These are phyloP conservation scores for Thera britannica DNA, from an alignment of 2,888 invertebrate species.

Conservation along the genomic window DNA sequence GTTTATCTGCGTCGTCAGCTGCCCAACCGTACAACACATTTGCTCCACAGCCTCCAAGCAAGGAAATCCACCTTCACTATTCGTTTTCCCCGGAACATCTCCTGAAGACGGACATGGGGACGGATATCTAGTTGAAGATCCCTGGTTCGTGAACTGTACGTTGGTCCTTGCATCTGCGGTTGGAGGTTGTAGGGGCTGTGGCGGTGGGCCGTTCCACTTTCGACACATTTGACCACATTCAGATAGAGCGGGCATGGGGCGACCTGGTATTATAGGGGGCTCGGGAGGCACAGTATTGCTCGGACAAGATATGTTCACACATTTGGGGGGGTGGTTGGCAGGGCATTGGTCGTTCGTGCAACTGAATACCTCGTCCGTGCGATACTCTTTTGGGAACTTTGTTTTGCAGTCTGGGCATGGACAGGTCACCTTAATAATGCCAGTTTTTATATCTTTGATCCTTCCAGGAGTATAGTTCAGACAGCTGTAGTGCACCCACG, in stretches of 20 bases:
- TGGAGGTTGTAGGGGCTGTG: background rate
- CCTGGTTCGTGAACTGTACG: background rate
- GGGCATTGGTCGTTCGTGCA: constrained; percentile 64
- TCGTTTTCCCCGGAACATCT: constrained; percentile 42
- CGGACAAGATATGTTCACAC: constrained; percentile 51
- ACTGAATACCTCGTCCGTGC: constrained; percentile 57
- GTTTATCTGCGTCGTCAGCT: constrained; percentile 53
- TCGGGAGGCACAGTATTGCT: constrained; percentile 34
- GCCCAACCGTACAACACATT: constrained; percentile 59
- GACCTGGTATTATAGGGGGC: background rate
- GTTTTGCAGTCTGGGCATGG: constrained; percentile 74
- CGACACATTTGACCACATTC: constrained; percentile 56
- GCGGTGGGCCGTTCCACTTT: constrained; percentile 32
- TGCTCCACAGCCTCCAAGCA: constrained; percentile 44
- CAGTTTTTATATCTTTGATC: constrained; percentile 68
- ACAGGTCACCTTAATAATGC: constrained; percentile 67
- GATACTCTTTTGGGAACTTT: constrained; percentile 55
- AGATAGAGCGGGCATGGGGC: constrained; percentile 42
- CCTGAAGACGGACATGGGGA: constrained; percentile 12
- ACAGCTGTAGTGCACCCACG: constrained; percentile 71
- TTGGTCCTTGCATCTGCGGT: background rate
- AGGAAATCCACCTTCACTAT: constrained; percentile 25
- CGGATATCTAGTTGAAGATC: background rate
- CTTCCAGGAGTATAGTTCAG: constrained; percentile 71
- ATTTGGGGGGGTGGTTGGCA: constrained; percentile 59